Evolutionary conservation across 2,888 invertebrate genomes (phyloP), one percentile per base, ranked within the genome.

Genomic region (Netelia fuscicornis): DNA sequence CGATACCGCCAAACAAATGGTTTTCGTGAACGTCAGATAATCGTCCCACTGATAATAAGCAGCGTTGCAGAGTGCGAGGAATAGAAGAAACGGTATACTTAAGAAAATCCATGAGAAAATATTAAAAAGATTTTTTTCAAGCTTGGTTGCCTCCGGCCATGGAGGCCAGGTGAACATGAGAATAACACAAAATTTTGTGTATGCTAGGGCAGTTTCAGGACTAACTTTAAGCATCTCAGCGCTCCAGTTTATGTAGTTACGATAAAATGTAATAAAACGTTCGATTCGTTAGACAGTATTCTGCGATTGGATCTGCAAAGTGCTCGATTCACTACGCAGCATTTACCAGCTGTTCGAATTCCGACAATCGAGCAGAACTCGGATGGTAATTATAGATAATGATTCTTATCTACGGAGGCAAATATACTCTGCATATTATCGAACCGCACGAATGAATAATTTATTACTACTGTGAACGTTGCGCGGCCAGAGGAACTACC

Each of bases 101-200:
- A 90, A 60, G 37, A 81, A 84, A 1, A 90, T 9, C 82, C 83
- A 89, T 88, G 90, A 91, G 11, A 81, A 67, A 5, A 87, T 23
- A 76, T 89, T 84, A 52, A 88, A 79, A n/a, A 88, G 8, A 5
- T 89, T 71, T 37, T 86, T 86, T 44, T 85, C 70, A 0, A 44
- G 13, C 44, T 23, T 85, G 30, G 70, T 86, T 0, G 83, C 81
- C 56, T 72, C 80, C 0, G 48, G 37, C 70, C 87, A 68, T 0
- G 87, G 86, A 6, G 91, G 91, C 90, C 90, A 91, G 10, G 89
- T 86, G 52, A 83, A 83, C 20, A 86, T 70, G n/a, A 87, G 25
- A 56, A 67, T 52, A 17, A 84, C 86, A 17, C 58, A 79, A 1
- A 76, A 44, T 75, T 79, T 83, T 23, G 87, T 84, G 44, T 83